Percentiles rank a stretch among this genome's conserved stretches.
These are phyloP conservation scores for Pterophyllum scalare DNA, from an alignment of 2,113 vertebrate species.

Conservation along the genomic window DNA sequence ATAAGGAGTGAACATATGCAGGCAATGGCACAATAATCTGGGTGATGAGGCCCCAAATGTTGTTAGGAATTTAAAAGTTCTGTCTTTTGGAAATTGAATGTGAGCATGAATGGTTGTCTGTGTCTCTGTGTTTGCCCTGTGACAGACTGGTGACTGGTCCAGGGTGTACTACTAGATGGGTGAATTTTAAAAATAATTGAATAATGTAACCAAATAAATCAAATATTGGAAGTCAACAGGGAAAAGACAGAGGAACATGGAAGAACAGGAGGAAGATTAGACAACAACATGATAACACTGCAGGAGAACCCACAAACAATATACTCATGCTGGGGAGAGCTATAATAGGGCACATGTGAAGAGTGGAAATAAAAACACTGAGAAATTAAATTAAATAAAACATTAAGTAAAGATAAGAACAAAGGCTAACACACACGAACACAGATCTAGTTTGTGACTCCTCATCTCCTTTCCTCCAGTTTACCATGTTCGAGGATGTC, in stretches of 20 bases:
- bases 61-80: no score
- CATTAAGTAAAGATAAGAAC: background rate
- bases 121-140: background rate
- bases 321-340: background rate
- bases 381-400: background rate
- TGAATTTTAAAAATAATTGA: background rate
- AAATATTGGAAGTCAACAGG: background rate
- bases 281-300: background rate
- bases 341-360: background rate
- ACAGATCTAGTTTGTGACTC: no score
- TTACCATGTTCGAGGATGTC: background rate
- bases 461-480: no score
- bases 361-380: background rate
- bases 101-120: background rate
- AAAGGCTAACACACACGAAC: background rate
- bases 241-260: background rate
- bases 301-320: background rate
- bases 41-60: no score
- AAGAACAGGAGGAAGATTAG: no score
- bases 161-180: background rate
- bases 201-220: background rate
- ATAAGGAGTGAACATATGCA: no score
- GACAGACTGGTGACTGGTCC: background rate
- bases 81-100: background rate
- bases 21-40: no score